A percentile compares a stretch with the other conserved stretches of the same genome.
These are phyloP conservation scores for Anguilla rostrata DNA, from an alignment of 2,113 vertebrate species.

Conservation along the genomic window DNA sequence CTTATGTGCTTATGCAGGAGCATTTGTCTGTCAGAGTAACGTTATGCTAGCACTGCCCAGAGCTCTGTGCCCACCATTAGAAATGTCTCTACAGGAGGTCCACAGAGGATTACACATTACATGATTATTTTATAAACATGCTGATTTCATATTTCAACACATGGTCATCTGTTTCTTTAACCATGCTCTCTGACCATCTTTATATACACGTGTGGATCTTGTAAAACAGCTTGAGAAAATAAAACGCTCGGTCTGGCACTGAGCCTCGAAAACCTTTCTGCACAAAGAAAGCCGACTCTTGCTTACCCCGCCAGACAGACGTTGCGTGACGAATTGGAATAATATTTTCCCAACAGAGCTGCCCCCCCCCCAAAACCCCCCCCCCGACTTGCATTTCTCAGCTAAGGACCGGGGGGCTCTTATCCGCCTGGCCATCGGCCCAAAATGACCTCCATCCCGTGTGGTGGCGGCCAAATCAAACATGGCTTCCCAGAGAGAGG, in stretches of 20 bases:
- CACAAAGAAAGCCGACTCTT: background rate
- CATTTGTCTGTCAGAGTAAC: too few relatives aligned
- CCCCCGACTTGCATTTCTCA: background rate
- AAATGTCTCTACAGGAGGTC: too few relatives aligned
- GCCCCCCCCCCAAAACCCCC: background rate
- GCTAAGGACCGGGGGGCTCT: background rate
- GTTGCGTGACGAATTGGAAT: constrained; percentile 1
- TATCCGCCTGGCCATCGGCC: background rate
- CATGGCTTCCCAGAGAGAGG: background rate
- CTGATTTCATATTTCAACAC: too few relatives aligned
- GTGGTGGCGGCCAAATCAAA: constrained; percentile 4
- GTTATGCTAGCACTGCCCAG: too few relatives aligned
- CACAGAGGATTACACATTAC: too few relatives aligned
- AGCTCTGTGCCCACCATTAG: too few relatives aligned
- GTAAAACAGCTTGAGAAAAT: background rate
- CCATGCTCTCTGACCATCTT: background rate
- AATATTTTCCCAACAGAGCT: background rate
- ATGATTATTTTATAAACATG: too few relatives aligned
- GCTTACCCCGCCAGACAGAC: background rate
- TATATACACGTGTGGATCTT: background rate
- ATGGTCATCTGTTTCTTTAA: background rate
- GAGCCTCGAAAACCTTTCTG: background rate
- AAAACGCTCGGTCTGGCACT: background rate
- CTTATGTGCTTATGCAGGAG: too few relatives aligned
- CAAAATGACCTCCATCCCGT: background rate